Evolutionary conservation across 2,888 invertebrate species (phyloP).

Genomic region (Rapana venosa): DNA sequence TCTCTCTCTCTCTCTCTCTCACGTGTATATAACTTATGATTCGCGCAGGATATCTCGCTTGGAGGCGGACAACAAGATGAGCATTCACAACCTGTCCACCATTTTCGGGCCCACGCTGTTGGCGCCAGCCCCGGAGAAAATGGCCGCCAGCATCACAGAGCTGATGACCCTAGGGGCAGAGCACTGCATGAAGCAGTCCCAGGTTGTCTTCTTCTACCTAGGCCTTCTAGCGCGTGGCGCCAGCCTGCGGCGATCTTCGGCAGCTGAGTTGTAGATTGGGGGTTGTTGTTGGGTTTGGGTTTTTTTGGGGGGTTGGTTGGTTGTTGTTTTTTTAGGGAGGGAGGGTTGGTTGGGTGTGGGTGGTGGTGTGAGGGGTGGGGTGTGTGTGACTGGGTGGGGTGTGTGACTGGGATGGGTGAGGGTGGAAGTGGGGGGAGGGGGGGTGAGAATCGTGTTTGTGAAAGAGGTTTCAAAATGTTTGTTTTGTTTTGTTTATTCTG

Average conservation of each 20-base stretch:
- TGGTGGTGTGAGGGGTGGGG: too few species aligned
- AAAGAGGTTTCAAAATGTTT: too few species aligned
- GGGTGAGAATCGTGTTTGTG: too few species aligned
- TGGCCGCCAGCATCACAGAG: constrained; percentile 77
- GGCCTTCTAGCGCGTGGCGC: constrained; percentile 61
- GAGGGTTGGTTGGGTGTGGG: too few species aligned
- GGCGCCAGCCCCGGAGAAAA: constrained; percentile 84
- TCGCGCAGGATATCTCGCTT: constrained; percentile 87
- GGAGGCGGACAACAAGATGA: constrained; percentile 96
- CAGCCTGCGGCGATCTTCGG: constrained; percentile 60
- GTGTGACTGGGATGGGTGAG: too few species aligned
- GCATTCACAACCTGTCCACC: constrained; percentile 94
- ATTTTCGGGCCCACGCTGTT: constrained; percentile 96
- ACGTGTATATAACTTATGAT: too few species aligned
- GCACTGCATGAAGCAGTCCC: constrained; percentile 96
- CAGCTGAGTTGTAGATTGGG: neutral
- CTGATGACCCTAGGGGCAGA: constrained; percentile 92
- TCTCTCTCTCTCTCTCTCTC: too few species aligned
- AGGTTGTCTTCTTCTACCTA: constrained; percentile 78
- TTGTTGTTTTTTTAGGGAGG: too few species aligned
- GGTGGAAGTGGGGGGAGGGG: too few species aligned
- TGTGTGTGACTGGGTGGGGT: too few species aligned
- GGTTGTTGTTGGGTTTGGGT: neutral
- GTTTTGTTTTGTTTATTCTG: too few species aligned
- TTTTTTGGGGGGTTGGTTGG: too few species aligned